A percentile compares a stretch with the other conserved stretches of the same genome.
Conservation (phyloP, 1,140 invertebrate species). For the Zelostemma sp. region DNA sequence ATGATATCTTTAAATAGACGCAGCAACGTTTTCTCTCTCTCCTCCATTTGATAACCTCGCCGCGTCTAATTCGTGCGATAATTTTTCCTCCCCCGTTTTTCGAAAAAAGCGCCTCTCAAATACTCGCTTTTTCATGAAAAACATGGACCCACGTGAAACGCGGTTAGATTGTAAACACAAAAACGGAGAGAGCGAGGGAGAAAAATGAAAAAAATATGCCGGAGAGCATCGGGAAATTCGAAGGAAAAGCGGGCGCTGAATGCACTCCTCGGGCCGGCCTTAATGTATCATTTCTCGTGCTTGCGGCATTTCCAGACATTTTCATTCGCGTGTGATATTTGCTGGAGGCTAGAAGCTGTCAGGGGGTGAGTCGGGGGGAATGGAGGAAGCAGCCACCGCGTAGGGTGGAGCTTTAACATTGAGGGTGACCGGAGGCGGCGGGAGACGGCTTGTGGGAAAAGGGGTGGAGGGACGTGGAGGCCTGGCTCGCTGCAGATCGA, state of each 20-base stretch:
- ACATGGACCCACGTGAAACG: too few relatives aligned
- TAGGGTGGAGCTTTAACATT: constrained; percentile 40
- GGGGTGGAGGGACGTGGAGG: constrained; percentile 13
- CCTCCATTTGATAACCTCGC: constrained; percentile 48
- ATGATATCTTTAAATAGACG: constrained; percentile 29
- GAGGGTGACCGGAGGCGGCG: constrained; percentile 18
- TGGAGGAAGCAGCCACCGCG: constrained; percentile 4
- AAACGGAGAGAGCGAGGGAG: too few relatives aligned
- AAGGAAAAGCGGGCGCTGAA: constrained; percentile 32
- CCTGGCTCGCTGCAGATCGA: constrained; percentile 43
- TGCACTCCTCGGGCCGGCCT: constrained; percentile 25
- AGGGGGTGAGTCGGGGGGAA: constrained; percentile 12
- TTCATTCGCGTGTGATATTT: constrained; percentile 48
- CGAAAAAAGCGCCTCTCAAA: too few relatives aligned
- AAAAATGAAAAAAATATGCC: constrained; percentile 6
- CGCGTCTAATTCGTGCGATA: constrained; percentile 42
- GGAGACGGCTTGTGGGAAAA: constrained; percentile 28
- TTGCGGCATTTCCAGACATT: constrained; percentile 47
- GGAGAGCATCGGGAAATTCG: constrained; percentile 10
- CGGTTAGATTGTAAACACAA: neutral
- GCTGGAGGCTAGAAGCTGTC: constrained; percentile 40
- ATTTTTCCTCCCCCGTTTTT: too few relatives aligned
- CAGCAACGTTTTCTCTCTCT: constrained; percentile 36
- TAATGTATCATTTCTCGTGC: constrained; percentile 50
- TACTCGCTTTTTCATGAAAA: too few relatives aligned